Conservation (phyloP, 1,140 invertebrate genomes). For the Diachasma alloeum region DNA sequence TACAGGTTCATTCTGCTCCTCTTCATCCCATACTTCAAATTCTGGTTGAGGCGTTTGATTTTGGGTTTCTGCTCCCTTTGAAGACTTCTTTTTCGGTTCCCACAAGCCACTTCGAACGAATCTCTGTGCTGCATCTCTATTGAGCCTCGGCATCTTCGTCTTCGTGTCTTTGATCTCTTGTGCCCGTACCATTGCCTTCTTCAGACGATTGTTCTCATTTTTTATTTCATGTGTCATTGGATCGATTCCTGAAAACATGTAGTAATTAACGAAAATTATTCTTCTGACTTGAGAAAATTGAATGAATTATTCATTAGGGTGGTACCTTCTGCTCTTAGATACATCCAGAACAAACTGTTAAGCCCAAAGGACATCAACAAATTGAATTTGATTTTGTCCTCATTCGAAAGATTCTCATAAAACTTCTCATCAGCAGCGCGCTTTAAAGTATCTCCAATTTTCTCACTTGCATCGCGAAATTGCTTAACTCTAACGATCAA, state of each 20-base stretch:
- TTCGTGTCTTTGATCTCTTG: constrained; percentile 61
- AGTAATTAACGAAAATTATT: constrained; percentile 8
- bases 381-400: constrained; percentile 63
- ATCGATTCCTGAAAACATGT: constrained; percentile 48
- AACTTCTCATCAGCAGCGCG: constrained; percentile 42
- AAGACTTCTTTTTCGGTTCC: constrained; percentile 24
- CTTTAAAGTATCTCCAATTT: constrained; percentile 51
- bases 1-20: neutral
- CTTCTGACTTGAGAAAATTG: neutral
- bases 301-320: constrained; percentile 5
- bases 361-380: constrained; percentile 62
- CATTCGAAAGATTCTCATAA: constrained; percentile 56
- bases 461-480: constrained; percentile 44
- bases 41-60: neutral
- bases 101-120: constrained; percentile 63
- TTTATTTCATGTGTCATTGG: constrained; percentile 54
- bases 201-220: constrained; percentile 60
- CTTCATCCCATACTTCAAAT: neutral
- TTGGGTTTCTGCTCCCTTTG: neutral
- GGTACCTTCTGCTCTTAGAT: constrained; percentile 58
- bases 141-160: constrained; percentile 55
- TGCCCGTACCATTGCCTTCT: constrained; percentile 56
- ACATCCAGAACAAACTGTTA: constrained; percentile 66
- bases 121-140: constrained; percentile 58
- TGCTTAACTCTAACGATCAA: constrained; percentile 39